Evolutionary conservation across 1,140 invertebrate genomes (phyloP).

Genomic region (Temnothorax curvispinosus): DNA sequence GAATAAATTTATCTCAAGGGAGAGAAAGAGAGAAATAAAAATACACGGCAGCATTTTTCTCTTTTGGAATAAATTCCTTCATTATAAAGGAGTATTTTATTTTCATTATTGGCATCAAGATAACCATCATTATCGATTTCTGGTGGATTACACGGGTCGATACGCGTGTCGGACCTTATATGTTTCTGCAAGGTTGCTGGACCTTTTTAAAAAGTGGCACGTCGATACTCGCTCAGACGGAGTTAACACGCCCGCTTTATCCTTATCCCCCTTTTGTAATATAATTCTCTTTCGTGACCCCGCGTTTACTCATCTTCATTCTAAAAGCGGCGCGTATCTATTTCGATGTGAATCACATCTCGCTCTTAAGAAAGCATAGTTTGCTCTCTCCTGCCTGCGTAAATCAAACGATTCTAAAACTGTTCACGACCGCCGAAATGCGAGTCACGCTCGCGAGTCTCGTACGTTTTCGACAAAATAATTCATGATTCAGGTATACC

Average conservation of each 20-base stretch:
- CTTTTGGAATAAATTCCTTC: constrained; percentile 20
- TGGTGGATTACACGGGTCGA: constrained; percentile 42
- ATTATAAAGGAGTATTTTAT: background rate
- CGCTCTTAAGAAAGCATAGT: constrained; percentile 19
- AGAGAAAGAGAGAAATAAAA: background rate
- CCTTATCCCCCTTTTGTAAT: constrained; percentile 30
- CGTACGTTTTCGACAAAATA: constrained; percentile 22
- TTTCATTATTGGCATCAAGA: constrained; percentile 38
- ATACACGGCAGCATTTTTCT: background rate
- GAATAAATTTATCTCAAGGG: background rate
- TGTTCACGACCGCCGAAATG: constrained; percentile 25
- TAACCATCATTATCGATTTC: constrained; percentile 57
- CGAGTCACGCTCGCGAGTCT: constrained; percentile 16
- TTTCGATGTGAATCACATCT: constrained; percentile 51
- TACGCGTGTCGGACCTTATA: constrained; percentile 45
- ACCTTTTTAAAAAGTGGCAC: constrained; percentile 54
- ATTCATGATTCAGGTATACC: background rate
- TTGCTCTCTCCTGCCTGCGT: constrained; percentile 8
- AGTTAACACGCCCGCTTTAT: constrained; percentile 37
- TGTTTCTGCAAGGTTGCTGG: constrained; percentile 50
- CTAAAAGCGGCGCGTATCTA: constrained; percentile 47
- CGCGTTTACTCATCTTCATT: constrained; percentile 42
- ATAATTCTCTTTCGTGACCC: constrained; percentile 34
- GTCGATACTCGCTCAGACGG: constrained; percentile 10
- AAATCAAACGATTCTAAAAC: constrained; percentile 40